Percentiles rank a stretch among this genome's conserved stretches.
Conservation (phyloP, 1,140 invertebrate genomes). For the Lepidostoma basale region DNA sequence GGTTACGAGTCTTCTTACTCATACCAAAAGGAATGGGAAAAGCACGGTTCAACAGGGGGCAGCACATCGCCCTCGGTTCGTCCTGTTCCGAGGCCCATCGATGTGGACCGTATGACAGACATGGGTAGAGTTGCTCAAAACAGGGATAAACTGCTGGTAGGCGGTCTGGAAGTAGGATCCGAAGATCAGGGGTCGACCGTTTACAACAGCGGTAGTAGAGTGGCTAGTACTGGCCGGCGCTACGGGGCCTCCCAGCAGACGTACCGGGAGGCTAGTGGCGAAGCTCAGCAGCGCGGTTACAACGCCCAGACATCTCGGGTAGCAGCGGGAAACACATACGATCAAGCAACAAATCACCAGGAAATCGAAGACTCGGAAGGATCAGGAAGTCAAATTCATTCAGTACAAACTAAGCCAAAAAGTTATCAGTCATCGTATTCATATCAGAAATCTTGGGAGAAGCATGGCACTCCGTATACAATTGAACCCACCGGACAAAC, state of each 20-base stretch:
- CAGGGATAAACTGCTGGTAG: slow-evolving; percentile 22
- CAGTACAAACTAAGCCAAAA: slow-evolving; percentile 49
- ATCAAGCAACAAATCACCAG: not conserved
- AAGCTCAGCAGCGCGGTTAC: not conserved
- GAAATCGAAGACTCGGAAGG: not conserved
- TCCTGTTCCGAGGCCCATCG: slow-evolving; percentile 33
- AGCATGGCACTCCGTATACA: slow-evolving; percentile 57
- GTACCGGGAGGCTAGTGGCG: slow-evolving; percentile 8
- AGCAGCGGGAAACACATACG: not conserved
- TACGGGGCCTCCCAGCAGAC: slow-evolving; percentile 18
- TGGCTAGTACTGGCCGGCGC: slow-evolving; percentile 23
- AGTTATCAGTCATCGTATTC: slow-evolving; percentile 60
- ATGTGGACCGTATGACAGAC: slow-evolving; percentile 42
- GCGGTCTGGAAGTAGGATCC: slow-evolving; percentile 1
- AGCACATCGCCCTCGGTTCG: slow-evolving; percentile 38
- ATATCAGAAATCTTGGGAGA: slow-evolving; percentile 60
- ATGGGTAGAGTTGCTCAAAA: slow-evolving; percentile 25
- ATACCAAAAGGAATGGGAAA: slow-evolving; percentile 59
- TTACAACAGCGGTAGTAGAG: slow-evolving; percentile 35
- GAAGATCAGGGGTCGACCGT: slow-evolving; percentile 26
- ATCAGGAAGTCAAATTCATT: not conserved
- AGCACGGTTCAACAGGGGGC: slow-evolving; percentile 48
- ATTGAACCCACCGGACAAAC: slow-evolving; percentile 51
- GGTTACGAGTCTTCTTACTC: slow-evolving; percentile 57
- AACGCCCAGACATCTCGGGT: not conserved